Evolutionary conservation across 2,797 vertebrate species (phyloP), one percentile per base, ranked within the genome.

Genomic region (Rhinichthys osculus): DNA sequence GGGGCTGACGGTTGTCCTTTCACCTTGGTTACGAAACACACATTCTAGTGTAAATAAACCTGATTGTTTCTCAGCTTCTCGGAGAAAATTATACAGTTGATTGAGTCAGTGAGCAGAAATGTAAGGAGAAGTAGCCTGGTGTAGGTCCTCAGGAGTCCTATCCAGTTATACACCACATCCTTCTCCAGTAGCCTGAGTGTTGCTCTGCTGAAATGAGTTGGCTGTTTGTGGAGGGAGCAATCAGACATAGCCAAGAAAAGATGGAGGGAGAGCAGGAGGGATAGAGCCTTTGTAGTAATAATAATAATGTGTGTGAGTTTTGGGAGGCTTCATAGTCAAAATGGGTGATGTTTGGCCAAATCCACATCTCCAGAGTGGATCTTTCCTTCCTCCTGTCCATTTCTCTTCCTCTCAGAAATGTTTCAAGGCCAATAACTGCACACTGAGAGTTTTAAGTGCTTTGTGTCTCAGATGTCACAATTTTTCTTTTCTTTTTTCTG

Each of bases 231-330:
- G 77, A 84, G 82, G 73, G 35, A 72, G 82, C 13, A 81, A 47
- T 84, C 77, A 57, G 71, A 16, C 86, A 89, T 82, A 84, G 90
- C 88, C 85, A 86, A 91, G 90, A 89, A 78, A 72, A 90, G 83
- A 52, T 64, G 86, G 50, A 76, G 83, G 62, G 89, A 87, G 84
- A 62, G 23, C 57, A 62, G 23, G 23, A 62, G 87, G 85, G 90
- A 92, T 78, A 21, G 57, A 89, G 83, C 78, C 78, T 90, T 77
- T 88, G 78, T 82, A 85, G 64, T 88, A 87, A 88, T 72, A 76
- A 90, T 70, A 77, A 69, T 80, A 84, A 84, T 64, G 16, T 54
- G 47, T 77, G 57, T 57, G 71, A 40, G 30, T 83, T 91, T 88
- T 88, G 90, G 87, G 85, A 74, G 84, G 62, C 59, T 40, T 77